Percentiles rank a stretch among this genome's conserved stretches.
Evolutionary conservation across 2,888 invertebrate species (phyloP).

Genomic region (Coronaproctus castanopsis): DNA sequence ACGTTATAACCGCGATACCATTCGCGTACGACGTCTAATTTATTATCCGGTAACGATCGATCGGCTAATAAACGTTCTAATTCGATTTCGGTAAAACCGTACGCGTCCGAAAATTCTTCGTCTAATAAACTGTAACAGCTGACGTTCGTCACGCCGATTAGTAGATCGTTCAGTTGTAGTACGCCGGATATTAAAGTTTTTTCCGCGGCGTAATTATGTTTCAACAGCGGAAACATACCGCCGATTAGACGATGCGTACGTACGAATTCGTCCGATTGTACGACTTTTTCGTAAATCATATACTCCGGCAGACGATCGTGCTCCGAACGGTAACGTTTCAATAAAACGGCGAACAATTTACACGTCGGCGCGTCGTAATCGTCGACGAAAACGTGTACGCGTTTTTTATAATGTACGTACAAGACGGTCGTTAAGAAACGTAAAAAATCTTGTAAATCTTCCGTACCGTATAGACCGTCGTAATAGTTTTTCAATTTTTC

Average conservation of each 20-base stretch:
- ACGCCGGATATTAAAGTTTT: neutral
- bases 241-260: neutral
- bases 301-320: neutral
- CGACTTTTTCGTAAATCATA: neutral
- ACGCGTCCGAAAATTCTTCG: neutral
- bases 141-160: neutral
- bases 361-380: neutral
- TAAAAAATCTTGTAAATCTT: neutral
- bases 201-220: neutral
- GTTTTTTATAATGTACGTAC: neutral
- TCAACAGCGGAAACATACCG: neutral
- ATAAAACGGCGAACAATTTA: neutral
- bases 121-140: neutral
- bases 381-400: neutral
- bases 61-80: neutral
- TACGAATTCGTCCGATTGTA: neutral
- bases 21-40: neutral
- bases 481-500: neutral
- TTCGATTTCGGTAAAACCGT: neutral
- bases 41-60: neutral
- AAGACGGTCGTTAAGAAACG: neutral
- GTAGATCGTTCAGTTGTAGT: neutral
- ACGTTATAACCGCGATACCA: neutral
- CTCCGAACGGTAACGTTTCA: neutral
- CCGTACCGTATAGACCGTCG: neutral